phyloP scores from a whole-genome alignment of 2,797 vertebrate species.

The Chromobotia macracanthus region DNA sequence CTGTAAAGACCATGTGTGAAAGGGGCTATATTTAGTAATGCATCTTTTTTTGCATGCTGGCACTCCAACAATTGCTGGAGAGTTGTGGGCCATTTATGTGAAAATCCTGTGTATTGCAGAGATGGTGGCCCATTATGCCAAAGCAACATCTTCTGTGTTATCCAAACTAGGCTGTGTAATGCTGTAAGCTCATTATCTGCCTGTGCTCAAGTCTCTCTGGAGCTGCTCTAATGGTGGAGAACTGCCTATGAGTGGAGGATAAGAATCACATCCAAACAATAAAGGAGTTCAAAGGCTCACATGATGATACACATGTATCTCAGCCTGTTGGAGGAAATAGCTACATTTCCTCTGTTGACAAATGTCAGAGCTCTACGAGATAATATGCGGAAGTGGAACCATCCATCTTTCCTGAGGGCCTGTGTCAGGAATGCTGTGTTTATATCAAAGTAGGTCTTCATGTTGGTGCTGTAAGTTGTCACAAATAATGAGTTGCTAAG shows the following conservation, averaged over 20 bases:
- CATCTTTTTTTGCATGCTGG: too few species aligned
- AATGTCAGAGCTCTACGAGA: constrained; percentile 59
- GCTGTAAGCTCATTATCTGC: neutral
- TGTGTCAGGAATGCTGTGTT: constrained; percentile 45
- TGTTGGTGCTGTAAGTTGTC: neutral
- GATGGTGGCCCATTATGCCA: neutral
- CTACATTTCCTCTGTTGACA: constrained; percentile 64
- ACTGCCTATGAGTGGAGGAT: constrained; percentile 47
- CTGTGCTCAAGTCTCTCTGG: constrained; percentile 11
- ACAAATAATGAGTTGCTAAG: neutral
- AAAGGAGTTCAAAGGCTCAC: constrained; percentile 54
- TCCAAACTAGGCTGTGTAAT: constrained; percentile 15
- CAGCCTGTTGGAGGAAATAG: constrained; percentile 57
- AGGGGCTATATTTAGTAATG: too few species aligned
- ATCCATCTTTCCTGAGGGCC: constrained; percentile 59
- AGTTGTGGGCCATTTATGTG: neutral
- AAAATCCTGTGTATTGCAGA: neutral
- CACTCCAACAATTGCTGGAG: too few species aligned
- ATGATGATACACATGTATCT: constrained; percentile 50
- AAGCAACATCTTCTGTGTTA: neutral
- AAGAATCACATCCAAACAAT: constrained; percentile 53
- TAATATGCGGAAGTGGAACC: constrained; percentile 60
- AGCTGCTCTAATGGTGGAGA: constrained; percentile 35
- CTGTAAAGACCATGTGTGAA: too few species aligned
- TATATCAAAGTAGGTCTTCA: constrained; percentile 7